These are phyloP conservation scores for Tachycineta bicolor DNA, from an alignment of 2,113 vertebrate genomes.

Conservation along the genomic window DNA sequence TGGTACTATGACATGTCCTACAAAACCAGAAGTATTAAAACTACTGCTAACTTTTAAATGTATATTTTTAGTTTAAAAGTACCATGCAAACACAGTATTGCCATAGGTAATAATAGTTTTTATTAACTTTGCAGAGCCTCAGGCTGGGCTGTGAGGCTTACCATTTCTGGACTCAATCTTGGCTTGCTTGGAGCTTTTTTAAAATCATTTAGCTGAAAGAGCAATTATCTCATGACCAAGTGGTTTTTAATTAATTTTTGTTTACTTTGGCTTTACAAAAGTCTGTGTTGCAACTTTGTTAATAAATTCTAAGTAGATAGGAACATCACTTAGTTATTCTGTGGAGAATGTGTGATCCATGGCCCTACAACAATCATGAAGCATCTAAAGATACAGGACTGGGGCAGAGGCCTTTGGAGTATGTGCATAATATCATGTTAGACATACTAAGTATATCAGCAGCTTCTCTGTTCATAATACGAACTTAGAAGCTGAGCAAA, in stretches of 20 bases:
- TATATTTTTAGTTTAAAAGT: background rate
- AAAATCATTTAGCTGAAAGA: background rate
- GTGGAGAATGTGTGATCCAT: background rate
- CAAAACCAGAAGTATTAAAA: slow-evolving; percentile 57
- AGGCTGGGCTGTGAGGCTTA: background rate
- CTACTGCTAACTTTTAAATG: background rate
- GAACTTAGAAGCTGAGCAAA: background rate
- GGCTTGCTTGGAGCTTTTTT: background rate
- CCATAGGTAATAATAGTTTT: background rate
- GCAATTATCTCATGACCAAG: background rate
- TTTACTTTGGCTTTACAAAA: background rate
- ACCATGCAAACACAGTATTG: background rate
- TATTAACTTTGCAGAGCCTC: background rate
- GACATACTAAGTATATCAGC: background rate
- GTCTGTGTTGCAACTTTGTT: background rate
- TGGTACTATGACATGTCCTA: slow-evolving; percentile 42
- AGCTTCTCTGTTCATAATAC: background rate
- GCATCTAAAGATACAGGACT: background rate
- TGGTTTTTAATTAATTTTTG: background rate
- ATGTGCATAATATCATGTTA: background rate
- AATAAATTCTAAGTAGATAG: background rate
- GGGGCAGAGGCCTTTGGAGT: background rate
- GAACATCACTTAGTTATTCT: background rate
- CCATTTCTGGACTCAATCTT: background rate
- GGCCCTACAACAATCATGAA: background rate